These are phyloP conservation scores for Amblyjoppa proteus DNA, from an alignment of 2,888 invertebrate genomes.

Conservation along the genomic window DNA sequence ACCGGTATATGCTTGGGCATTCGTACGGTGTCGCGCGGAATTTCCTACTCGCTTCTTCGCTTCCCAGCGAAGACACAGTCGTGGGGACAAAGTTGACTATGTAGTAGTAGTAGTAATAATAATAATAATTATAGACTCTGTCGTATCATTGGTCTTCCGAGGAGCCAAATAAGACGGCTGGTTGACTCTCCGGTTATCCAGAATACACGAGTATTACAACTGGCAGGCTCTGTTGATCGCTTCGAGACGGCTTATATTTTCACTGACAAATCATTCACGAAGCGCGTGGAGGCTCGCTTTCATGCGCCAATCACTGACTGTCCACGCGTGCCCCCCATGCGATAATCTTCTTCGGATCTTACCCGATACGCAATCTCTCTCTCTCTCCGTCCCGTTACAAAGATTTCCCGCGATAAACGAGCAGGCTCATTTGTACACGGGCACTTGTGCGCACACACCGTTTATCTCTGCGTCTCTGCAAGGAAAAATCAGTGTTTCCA, in stretches of 20 bases:
- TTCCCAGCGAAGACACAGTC: neutral
- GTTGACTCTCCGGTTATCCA: neutral
- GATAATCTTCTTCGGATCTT: neutral
- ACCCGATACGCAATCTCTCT: neutral
- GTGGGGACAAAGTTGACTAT: neutral
- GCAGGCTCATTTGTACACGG: neutral
- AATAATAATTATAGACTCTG: neutral
- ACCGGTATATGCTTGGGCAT: neutral
- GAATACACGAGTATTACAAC: constrained; percentile 14
- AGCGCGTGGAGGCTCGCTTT: constrained; percentile 73
- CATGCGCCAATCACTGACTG: constrained; percentile 77
- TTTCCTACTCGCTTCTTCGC: neutral
- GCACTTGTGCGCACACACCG: constrained; percentile 2
- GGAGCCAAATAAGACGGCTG: neutral
- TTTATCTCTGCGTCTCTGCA: neutral
- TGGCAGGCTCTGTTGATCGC: neutral
- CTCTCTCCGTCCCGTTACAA: neutral
- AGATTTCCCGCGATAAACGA: neutral
- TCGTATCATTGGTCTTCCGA: neutral
- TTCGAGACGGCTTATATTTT: constrained; percentile 51
- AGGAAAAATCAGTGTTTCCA: neutral
- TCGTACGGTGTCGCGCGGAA: constrained; percentile 16
- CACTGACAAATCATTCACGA: constrained; percentile 57
- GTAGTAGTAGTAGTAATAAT: neutral
- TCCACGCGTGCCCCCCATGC: constrained; percentile 74